Conservation (phyloP, 2,888 invertebrate genomes). For the Belgica antarctica region DNA sequence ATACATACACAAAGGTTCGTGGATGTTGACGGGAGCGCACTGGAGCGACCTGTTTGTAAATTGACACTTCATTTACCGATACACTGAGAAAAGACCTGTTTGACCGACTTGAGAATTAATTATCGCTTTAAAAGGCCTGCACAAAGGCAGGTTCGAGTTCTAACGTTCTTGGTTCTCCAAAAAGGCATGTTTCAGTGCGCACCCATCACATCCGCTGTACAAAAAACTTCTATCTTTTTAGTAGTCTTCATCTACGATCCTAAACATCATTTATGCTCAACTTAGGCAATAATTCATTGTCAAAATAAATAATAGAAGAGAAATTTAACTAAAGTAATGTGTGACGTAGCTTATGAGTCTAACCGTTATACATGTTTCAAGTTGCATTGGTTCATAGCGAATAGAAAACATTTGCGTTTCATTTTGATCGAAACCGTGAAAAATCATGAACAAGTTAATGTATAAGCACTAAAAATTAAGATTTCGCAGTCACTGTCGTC, state of each 20-base stretch:
- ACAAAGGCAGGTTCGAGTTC: too few relatives aligned
- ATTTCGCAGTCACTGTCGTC: conserved; percentile 5
- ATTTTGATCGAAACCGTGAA: background rate
- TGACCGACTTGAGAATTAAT: too few relatives aligned
- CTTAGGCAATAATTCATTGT: background rate
- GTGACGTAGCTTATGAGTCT: conserved; percentile 10
- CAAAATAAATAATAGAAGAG: background rate
- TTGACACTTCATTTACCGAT: too few relatives aligned
- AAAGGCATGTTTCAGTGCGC: too few relatives aligned
- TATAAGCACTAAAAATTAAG: conserved; percentile 12
- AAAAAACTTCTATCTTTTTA: too few relatives aligned
- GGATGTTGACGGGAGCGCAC: too few relatives aligned
- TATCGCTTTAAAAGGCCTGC: too few relatives aligned
- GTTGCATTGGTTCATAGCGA: conserved; percentile 37
- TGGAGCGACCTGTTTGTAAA: too few relatives aligned
- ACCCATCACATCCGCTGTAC: too few relatives aligned
- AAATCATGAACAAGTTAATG: background rate
- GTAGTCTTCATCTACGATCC: background rate
- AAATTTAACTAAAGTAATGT: background rate
- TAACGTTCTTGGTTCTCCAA: too few relatives aligned
- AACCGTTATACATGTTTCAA: conserved; percentile 29
- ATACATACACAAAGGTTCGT: background rate
- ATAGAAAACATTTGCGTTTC: background rate
- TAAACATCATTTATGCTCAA: background rate
- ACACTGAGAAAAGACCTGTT: too few relatives aligned